Evolutionary conservation across 2,888 invertebrate genomes (phyloP).

Genomic region (Ennomos erosarius): DNA sequence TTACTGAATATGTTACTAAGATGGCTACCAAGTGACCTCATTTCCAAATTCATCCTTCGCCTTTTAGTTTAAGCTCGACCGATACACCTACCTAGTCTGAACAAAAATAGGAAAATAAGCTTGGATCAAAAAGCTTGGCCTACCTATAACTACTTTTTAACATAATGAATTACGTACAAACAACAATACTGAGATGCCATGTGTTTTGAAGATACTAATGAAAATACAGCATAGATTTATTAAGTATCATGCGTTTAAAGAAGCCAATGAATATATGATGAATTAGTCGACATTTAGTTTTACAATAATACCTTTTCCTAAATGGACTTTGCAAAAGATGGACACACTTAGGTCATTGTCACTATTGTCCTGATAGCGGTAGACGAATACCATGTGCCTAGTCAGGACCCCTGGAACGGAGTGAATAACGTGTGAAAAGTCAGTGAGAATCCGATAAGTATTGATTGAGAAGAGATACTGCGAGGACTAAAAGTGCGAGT

Average conservation of each 20-base stretch:
- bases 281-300: slow-evolving; percentile 49
- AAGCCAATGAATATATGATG: slow-evolving; percentile 30
- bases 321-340: slow-evolving; percentile 84
- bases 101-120: neutral
- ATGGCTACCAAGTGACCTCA: no score
- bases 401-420: slow-evolving; percentile 81
- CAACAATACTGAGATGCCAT: slow-evolving; percentile 10
- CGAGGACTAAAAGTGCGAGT: neutral
- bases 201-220: slow-evolving; percentile 1
- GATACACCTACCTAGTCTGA: no score
- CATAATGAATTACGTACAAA: slow-evolving; percentile 17
- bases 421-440: slow-evolving; percentile 37
- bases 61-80: no score
- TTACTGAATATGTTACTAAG: no score
- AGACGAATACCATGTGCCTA: slow-evolving; percentile 82
- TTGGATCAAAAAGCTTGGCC: slow-evolving; percentile 7
- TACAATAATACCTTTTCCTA: slow-evolving; percentile 81
- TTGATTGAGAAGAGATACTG: neutral
- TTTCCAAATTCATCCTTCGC: no score
- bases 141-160: slow-evolving; percentile 10
- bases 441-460: slow-evolving; percentile 22
- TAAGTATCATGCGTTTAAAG: slow-evolving; percentile 24
- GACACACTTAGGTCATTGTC: slow-evolving; percentile 82
- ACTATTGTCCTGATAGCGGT: slow-evolving; percentile 81
- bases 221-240: slow-evolving; percentile 3